These are phyloP conservation scores for Salticus scenicus DNA, from an alignment of 2,888 invertebrate species.

Conservation along the genomic window DNA sequence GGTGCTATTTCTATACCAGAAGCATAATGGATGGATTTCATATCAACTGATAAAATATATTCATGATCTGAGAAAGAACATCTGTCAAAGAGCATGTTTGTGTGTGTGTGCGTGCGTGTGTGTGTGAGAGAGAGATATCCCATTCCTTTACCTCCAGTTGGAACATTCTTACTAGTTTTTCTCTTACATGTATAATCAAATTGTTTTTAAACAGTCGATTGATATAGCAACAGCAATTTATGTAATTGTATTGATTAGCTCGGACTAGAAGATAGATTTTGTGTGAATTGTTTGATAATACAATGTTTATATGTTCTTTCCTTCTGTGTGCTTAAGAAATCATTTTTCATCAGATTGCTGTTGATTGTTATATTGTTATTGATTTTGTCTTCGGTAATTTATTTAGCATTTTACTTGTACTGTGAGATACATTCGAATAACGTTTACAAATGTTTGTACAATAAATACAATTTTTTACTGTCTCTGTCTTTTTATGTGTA, in stretches of 20 bases:
- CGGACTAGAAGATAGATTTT: constrained; percentile 46
- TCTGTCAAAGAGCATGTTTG: neutral
- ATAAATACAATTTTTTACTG: constrained; percentile 46
- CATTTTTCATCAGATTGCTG: constrained; percentile 23
- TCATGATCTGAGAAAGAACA: constrained; percentile 6
- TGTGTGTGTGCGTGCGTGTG: neutral
- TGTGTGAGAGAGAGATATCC: no score
- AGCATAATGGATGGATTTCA: constrained; percentile 27
- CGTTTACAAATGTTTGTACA: constrained; percentile 53
- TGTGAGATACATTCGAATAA: constrained; percentile 32
- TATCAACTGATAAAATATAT: constrained; percentile 29
- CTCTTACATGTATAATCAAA: neutral
- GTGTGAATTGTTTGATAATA: constrained; percentile 29
- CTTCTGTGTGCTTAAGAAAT: constrained; percentile 17
- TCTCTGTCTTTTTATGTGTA: no score
- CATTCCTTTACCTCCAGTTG: neutral
- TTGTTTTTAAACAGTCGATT: neutral
- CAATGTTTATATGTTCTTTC: constrained; percentile 26
- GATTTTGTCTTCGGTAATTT: constrained; percentile 42
- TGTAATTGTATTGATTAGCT: constrained; percentile 47
- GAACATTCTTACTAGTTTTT: neutral
- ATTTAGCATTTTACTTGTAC: constrained; percentile 55
- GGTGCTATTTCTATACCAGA: constrained; percentile 29
- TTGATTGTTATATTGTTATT: constrained; percentile 20
- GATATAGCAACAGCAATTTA: constrained; percentile 22